Evolutionary conservation across 2,113 vertebrate genomes (phyloP).

Genomic region (Edolisoma coerulescens): DNA sequence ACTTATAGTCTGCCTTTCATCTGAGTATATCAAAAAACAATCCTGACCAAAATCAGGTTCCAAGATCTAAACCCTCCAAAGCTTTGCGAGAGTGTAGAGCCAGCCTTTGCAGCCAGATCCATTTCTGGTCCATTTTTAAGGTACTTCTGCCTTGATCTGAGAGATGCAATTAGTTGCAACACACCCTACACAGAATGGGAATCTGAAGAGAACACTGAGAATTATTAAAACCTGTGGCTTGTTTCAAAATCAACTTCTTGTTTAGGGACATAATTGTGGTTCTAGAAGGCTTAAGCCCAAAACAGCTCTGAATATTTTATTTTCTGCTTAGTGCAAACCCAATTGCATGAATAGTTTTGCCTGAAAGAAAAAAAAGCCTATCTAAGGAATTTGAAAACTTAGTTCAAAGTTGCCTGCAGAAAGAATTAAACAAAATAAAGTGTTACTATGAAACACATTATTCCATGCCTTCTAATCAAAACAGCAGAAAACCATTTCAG

Average conservation of each 20-base stretch:
- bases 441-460: not conserved
- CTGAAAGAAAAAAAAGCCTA: not conserved
- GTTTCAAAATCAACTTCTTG: conserved; percentile 10
- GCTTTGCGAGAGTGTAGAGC: not conserved
- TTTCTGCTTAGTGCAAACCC: not conserved
- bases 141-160: not conserved
- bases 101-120: not conserved
- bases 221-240: not conserved
- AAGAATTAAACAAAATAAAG: not conserved
- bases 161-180: not conserved
- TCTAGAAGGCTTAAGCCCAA: not conserved
- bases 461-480: not conserved
- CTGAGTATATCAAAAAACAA: not conserved
- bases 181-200: not conserved
- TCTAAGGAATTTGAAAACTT: not conserved
- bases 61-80: not conserved
- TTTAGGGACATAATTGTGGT: not conserved
- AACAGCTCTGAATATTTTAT: not conserved
- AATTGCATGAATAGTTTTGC: not conserved
- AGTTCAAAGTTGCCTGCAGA: not conserved
- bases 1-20: not conserved
- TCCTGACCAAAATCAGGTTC: not conserved
- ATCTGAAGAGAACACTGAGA: not conserved
- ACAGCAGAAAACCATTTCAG: not conserved
- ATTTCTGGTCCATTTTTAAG: not conserved